These are phyloP conservation scores for Spinibarbus caldwelli DNA, from an alignment of 2,797 vertebrate genomes.

Conservation along the genomic window DNA sequence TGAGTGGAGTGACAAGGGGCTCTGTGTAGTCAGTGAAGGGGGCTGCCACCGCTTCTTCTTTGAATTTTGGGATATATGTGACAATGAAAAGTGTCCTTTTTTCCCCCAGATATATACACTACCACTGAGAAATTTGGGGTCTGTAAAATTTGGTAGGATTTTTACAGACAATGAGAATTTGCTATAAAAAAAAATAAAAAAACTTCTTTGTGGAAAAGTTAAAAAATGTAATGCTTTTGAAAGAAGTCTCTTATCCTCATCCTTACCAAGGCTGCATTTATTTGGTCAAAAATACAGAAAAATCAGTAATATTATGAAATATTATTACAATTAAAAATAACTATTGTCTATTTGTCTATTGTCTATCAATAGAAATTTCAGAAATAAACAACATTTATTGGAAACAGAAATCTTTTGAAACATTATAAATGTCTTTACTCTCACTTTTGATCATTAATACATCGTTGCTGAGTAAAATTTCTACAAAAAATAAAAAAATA, in stretches of 20 bases:
- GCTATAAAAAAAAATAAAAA: too few species aligned
- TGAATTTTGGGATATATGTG: constrained; percentile 37
- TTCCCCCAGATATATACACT: constrained; percentile 39
- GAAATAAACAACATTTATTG: too few species aligned
- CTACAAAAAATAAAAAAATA: too few species aligned
- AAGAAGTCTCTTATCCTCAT: background rate
- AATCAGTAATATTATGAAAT: background rate
- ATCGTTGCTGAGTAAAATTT: too few species aligned
- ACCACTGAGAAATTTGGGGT: background rate
- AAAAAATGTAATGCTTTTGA: background rate
- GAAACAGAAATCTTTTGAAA: too few species aligned
- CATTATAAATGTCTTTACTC: too few species aligned
- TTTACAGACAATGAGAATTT: background rate
- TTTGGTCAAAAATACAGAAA: background rate
- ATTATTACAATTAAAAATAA: background rate
- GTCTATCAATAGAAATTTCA: background rate
- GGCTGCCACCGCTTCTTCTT: constrained; percentile 48
- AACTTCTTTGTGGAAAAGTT: background rate
- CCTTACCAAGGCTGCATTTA: background rate
- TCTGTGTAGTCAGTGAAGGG: constrained; percentile 16
- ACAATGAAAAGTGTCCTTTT: constrained; percentile 54
- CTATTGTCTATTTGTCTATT: too few species aligned
- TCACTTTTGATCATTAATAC: too few species aligned
- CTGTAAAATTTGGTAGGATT: too few species aligned
- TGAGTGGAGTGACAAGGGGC: constrained; percentile 29